These are phyloP conservation scores for Nesogale talazaci DNA, from an alignment of 2,113 vertebrate species.

Conservation along the genomic window DNA sequence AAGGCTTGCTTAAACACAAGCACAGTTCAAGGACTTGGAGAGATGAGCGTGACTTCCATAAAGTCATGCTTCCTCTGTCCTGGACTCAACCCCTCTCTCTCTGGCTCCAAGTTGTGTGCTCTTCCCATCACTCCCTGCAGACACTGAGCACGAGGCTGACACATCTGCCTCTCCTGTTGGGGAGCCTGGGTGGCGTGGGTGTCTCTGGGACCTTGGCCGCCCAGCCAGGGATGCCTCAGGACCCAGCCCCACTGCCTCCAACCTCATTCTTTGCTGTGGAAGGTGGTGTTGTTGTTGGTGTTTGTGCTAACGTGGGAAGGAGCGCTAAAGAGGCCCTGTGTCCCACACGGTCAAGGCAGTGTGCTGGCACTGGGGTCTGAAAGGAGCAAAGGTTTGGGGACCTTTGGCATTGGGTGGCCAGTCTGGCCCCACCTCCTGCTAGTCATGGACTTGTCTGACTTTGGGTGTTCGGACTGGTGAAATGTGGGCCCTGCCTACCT, in stretches of 20 bases:
- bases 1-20: too few relatives aligned
- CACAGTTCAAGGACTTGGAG: neutral
- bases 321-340: neutral
- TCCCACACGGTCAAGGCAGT: neutral
- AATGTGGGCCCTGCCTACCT: neutral
- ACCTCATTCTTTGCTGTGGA: too few relatives aligned
- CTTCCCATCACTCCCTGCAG: neutral
- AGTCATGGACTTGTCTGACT: neutral
- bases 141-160: neutral
- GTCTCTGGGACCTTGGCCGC: constrained; percentile 2
- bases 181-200: neutral
- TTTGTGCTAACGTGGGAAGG: neutral
- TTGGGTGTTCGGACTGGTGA: constrained; percentile 27
- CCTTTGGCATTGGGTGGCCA: neutral
- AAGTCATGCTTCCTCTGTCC: neutral
- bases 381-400: neutral
- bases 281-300: too few relatives aligned
- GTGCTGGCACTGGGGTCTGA: neutral
- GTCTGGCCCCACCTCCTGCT: neutral
- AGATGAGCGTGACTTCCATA: neutral
- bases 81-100: neutral
- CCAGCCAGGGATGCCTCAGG: neutral
- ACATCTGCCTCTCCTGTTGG: neutral
- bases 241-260: constrained; percentile 7
- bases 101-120: neutral